A percentile compares a stretch with the other conserved stretches of the same genome.
Conservation (phyloP, 2,888 invertebrate genomes). For the Graphium colonna region DNA sequence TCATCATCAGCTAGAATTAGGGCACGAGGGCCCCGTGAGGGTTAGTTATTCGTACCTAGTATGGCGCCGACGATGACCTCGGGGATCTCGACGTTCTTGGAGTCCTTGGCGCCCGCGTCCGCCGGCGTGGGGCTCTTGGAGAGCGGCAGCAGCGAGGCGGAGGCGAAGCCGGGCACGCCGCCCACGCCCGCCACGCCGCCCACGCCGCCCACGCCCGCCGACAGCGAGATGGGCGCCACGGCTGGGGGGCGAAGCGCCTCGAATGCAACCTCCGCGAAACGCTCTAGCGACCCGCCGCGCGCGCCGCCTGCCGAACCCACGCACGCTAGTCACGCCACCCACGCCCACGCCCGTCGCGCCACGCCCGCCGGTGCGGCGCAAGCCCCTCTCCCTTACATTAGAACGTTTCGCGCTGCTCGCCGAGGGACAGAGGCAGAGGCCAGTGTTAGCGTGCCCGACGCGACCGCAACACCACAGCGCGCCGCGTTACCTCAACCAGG, state of each 20-base stretch:
- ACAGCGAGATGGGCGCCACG: conserved; percentile 92
- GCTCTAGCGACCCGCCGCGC: conserved; percentile 82
- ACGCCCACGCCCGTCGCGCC: conserved; percentile 22
- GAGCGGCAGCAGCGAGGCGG: conserved; percentile 86
- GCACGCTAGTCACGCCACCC: conserved; percentile 41
- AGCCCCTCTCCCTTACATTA: conserved; percentile 46
- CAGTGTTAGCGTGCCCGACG: conserved; percentile 37
- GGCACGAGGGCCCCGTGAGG: no score
- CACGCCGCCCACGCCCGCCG: conserved; percentile 79
- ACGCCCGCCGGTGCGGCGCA: conserved; percentile 24
- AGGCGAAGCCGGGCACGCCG: conserved; percentile 82
- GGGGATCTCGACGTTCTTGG: conserved; percentile 96
- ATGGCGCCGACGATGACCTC: conserved; percentile 98
- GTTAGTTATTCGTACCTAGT: conserved; percentile 84
- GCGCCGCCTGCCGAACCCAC: conserved; percentile 78
- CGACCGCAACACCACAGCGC: conserved; percentile 29
- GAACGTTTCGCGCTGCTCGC: conserved; percentile 72
- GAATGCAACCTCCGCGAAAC: conserved; percentile 88
- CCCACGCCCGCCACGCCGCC: conserved; percentile 59
- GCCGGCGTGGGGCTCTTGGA: conserved; percentile 90
- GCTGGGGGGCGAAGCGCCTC: conserved; percentile 84
- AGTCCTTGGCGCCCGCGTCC: conserved; percentile 88
- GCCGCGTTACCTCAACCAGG: no score
- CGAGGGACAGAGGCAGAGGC: conserved; percentile 45
- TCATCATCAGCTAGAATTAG: no score